phyloP scores from a whole-genome alignment of 2,113 vertebrate genomes.

The Albula goreensis region DNA sequence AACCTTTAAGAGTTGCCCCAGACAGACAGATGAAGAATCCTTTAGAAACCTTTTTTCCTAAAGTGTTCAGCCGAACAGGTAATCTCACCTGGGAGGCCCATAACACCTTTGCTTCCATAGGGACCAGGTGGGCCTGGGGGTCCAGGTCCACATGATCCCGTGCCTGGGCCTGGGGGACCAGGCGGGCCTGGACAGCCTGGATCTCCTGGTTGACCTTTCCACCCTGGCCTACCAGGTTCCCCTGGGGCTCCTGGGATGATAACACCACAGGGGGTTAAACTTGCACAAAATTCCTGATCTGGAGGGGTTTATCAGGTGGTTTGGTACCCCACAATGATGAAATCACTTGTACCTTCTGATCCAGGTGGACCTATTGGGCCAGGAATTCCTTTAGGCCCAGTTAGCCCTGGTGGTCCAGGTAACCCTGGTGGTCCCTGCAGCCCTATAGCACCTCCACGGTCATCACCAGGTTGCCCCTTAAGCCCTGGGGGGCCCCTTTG shows the following conservation, averaged over 20 bases:
- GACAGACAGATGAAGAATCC: too few species aligned
- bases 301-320: neutral
- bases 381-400: conserved; percentile 51
- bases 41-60: too few species aligned
- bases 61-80: neutral
- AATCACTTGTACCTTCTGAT: conserved; percentile 47
- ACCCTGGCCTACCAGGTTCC: neutral
- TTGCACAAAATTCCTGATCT: neutral
- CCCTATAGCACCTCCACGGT: conserved; percentile 43
- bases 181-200: conserved; percentile 38
- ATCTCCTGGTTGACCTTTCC: neutral
- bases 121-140: conserved; percentile 42
- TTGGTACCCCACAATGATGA: neutral
- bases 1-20: too few species aligned
- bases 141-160: conserved; percentile 42
- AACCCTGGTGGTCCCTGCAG: conserved; percentile 40
- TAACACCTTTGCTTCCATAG: neutral
- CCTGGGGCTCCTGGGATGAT: neutral
- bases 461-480: conserved; percentile 46
- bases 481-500: conserved; percentile 23
- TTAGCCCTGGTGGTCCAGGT: conserved; percentile 37
- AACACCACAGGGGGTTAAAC: neutral
- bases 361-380: conserved; percentile 54
- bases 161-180: conserved; percentile 41
- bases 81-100: conserved; percentile 21